phyloP scores from a whole-genome alignment of 2,888 invertebrate genomes.

The Cenopis cana region DNA sequence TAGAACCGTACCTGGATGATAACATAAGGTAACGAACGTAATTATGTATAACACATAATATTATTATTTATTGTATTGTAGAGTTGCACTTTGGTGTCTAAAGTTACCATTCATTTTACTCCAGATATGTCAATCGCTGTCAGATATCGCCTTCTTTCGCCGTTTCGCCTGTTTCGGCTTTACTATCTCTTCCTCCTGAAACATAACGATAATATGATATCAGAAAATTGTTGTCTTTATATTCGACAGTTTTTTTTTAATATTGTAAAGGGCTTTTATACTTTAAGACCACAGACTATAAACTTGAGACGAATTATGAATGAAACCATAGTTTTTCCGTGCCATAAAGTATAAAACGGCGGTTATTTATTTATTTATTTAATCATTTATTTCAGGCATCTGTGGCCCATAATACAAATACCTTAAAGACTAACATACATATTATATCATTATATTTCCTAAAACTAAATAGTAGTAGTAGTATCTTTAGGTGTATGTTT shows the following conservation, averaged over 20 bases:
- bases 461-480: no score
- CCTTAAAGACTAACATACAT: no score
- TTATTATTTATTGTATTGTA: slow-evolving; percentile 77
- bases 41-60: slow-evolving; percentile 62
- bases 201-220: slow-evolving; percentile 54
- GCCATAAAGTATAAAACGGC: no score
- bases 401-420: no score
- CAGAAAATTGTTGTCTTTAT: background rate
- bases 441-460: no score
- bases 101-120: slow-evolving; percentile 71
- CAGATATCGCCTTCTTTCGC: slow-evolving; percentile 95
- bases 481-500: no score
- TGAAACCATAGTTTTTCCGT: no score
- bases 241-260: background rate
- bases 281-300: no score
- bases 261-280: no score
- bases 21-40: slow-evolving; percentile 59
- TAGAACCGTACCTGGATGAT: slow-evolving; percentile 72
- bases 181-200: slow-evolving; percentile 94
- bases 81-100: slow-evolving; percentile 84
- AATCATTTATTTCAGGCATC: no score
- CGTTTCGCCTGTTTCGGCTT: slow-evolving; percentile 96
- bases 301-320: no score
- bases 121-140: slow-evolving; percentile 93
- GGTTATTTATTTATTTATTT: no score